Conservation (phyloP, 2,888 invertebrate genomes). For the Hypercompe scribonia region DNA sequence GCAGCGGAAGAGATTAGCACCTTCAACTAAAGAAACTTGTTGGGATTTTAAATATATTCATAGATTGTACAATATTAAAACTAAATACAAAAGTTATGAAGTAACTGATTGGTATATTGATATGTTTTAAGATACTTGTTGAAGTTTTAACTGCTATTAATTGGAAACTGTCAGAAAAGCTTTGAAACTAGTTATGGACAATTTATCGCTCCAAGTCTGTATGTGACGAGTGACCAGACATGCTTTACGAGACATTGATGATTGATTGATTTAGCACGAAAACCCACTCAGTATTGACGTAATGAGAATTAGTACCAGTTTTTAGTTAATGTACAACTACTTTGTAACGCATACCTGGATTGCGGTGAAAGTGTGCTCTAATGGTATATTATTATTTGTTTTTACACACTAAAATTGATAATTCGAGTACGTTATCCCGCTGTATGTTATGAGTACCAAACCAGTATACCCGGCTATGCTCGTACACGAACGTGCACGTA, state of each 20-base stretch:
- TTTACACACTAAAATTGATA: too few relatives aligned
- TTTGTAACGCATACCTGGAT: too few relatives aligned
- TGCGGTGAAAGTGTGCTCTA: too few relatives aligned
- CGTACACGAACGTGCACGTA: too few relatives aligned
- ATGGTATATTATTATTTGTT: too few relatives aligned
- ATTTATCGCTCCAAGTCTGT: constrained; percentile 2
- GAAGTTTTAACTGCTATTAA: constrained; percentile 14
- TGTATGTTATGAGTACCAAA: too few relatives aligned
- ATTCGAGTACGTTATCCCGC: too few relatives aligned
- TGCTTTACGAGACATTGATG: constrained; percentile 7
- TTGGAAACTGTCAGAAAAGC: constrained; percentile 4
- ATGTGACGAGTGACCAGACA: constrained; percentile 13
- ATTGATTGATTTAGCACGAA: constrained; percentile 15
- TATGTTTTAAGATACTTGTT: background rate
- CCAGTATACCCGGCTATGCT: too few relatives aligned
- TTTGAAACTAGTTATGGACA: constrained; percentile 13
- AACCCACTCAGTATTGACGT: constrained; percentile 2
- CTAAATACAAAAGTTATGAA: background rate
- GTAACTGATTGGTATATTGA: background rate
- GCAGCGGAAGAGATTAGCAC: too few relatives aligned
- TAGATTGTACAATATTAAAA: background rate
- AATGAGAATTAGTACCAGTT: background rate
- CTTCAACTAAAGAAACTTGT: too few relatives aligned
- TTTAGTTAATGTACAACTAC: background rate
- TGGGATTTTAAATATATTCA: background rate